phyloP scores from a whole-genome alignment of 2,888 invertebrate genomes.

The Pterobdella sp. region DNA sequence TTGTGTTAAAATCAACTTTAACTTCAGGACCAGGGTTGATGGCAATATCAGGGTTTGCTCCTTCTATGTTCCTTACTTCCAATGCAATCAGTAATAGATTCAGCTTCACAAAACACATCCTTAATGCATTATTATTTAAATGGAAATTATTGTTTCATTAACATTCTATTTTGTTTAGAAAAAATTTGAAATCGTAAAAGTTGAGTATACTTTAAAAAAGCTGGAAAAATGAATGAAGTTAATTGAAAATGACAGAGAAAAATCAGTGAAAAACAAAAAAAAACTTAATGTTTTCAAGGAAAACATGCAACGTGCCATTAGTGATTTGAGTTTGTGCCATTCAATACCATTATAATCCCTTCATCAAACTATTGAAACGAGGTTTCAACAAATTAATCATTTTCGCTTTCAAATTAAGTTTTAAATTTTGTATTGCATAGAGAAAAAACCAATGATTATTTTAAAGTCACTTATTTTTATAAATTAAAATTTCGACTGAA shows the following conservation, averaged over 20 bases:
- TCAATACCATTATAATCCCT: no score
- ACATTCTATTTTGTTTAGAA: no score
- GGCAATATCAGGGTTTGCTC: conserved; percentile 85
- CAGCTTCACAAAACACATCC: conserved; percentile 95
- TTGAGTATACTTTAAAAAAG: no score
- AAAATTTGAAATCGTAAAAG: no score
- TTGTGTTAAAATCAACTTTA: conserved; percentile 93
- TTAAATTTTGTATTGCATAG: no score
- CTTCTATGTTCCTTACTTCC: conserved; percentile 65
- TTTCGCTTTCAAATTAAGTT: no score
- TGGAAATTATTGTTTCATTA: no score
- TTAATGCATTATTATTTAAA: no score
- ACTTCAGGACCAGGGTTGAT: conserved; percentile 78
- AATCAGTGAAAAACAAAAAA: not conserved
- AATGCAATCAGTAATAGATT: conserved; percentile 92
- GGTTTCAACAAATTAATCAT: no score
- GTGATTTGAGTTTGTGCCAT: not conserved
- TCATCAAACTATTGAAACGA: no score
- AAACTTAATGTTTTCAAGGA: not conserved
- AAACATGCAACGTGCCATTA: not conserved
- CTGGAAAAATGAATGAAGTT: not conserved
- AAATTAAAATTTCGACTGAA: not conserved
- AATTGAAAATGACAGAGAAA: not conserved
- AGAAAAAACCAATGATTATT: no score
- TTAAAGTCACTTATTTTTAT: not conserved